Base-by-base conservation (phyloP, 2,888 invertebrate species). In the Megamerina dolium region DNA sequence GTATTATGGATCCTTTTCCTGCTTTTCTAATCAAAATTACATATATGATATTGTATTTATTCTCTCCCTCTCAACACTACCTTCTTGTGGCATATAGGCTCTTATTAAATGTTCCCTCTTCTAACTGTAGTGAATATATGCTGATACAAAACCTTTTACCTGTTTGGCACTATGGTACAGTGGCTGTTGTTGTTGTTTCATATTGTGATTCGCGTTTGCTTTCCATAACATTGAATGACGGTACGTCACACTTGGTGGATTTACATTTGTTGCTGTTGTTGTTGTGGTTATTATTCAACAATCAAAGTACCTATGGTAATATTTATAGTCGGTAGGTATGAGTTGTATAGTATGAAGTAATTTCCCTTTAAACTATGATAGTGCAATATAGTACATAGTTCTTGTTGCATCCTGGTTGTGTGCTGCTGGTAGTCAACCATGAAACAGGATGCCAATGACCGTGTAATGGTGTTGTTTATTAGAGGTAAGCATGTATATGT, bases 371-470 rank as follows among this genome's bases (percentile, higher is more conserved):
- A n/a, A n/a, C n/a, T n/a, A n/a, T n/a, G n/a, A n/a, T n/a, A n/a
- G n/a, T n/a, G n/a, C n/a, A n/a, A n/a, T n/a, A n/a, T n/a, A n/a
- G n/a, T n/a, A n/a, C n/a, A n/a, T n/a, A n/a, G n/a, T 33, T 47
- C 47, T 26, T 46, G 39, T 43, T 41, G 29, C 30, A 48, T n/a
- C n/a, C n/a, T n/a, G n/a, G n/a, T 43, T 49, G 60, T 63, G 61
- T 62, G 63, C 63, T 62, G 62, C 56, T 63, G 63, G 56, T 55
- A 62, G 45, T 63, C 55, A 60, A 56, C 52, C 62, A 57, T 62
- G 55, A 61, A 62, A 63, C 62, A 62, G 62, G 63, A 63, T 63
- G 62, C 54, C 61, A 61, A 60, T 49, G 56, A 63, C 48, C 60
- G 61, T 61, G 54, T 60, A 61, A 61, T 58, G 52, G 48, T 40